Evolutionary conservation across 2,113 vertebrate species (phyloP).

Genomic region (Corythoichthys intestinalis): DNA sequence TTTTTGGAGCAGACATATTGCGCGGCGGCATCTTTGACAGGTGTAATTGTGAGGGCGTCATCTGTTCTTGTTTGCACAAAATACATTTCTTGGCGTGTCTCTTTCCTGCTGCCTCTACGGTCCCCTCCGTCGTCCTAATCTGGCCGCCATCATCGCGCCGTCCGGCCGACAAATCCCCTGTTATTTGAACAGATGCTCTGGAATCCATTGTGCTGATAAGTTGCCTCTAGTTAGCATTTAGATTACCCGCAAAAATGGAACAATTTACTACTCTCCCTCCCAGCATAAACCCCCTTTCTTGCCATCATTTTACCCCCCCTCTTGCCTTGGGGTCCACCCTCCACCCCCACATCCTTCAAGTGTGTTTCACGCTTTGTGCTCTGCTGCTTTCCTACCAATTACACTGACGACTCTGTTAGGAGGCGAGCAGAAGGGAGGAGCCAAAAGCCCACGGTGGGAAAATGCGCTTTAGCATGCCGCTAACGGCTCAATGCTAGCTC

Average conservation of each 20-base stretch:
- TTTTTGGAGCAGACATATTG: constrained; percentile 97
- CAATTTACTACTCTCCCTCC: constrained; percentile 99
- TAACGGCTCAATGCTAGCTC: not conserved
- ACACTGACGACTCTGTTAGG: constrained; percentile 92
- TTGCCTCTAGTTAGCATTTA: constrained; percentile 99
- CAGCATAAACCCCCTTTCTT: constrained; percentile 86
- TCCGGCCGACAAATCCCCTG: constrained; percentile 99
- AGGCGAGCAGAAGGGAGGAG: constrained; percentile 60
- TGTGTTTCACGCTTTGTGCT: constrained; percentile 41
- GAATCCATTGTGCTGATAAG: constrained; percentile 99
- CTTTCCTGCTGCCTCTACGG: constrained; percentile 16
- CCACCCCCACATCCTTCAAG: constrained; percentile 11
- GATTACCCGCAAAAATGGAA: constrained; percentile 99
- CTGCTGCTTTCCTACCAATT: constrained; percentile 84
- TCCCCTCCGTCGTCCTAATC: constrained; percentile 80
- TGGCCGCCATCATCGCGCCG: constrained; percentile 99
- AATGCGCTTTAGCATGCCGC: not conserved
- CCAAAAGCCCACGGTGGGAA: not conserved
- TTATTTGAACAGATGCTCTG: constrained; percentile 99
- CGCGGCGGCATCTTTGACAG: constrained; percentile 99
- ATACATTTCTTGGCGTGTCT: constrained; percentile 84
- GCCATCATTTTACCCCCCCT: constrained; percentile 9
- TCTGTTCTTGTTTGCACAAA: constrained; percentile 99
- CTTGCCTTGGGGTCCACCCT: constrained; percentile 3
- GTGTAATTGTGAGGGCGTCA: constrained; percentile 99